Evolutionary conservation across 2,888 invertebrate genomes (phyloP), one percentile per base, ranked within the genome.

Genomic region (Dorcus parallelipipedus): DNA sequence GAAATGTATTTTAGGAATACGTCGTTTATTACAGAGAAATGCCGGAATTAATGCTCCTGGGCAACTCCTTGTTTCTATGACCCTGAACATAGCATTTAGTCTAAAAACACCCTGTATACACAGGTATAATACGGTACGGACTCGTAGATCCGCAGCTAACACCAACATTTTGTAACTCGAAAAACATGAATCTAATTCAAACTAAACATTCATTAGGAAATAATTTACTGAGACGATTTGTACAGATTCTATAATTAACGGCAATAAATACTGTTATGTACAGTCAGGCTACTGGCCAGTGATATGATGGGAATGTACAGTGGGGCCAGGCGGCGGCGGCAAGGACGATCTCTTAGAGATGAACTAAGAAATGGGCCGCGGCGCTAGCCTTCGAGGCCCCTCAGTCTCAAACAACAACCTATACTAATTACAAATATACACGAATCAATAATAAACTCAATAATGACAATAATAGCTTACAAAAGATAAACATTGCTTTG

Each of bases 401-500:
- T 78, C 78, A 78, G 78, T 78, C 78, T 78, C 77, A 78, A 78
- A 75, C 73, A 76, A 77, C 76, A 76, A 75, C 71, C 71, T 42
- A 67, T 69, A 68, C 73, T 76, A 76, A 70, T 71, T 76, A 77
- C 75, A 76, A 74, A 76, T 76, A 73, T 76, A 76, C 74, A 76
- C 60, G 62, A 57, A 71, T 70, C 65, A 70, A 71, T 71, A 68
- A 70, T 66, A 68, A 67, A 67, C 64, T 64, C 65, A 64, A 67
- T 65, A 64, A 76, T 74, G 73, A 73, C 68, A 70, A 73, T 73
- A 74, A 74, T 72, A 71, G 69, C 72, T 73, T 74, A 68, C 69
- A 74, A 75, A 74, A 75, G 67, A 69, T 75, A 77, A 78, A 78
- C 77, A 78, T 78, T 78, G 78, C 79, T 79, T 79, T 79, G 79